phyloP scores from a whole-genome alignment of 92 coral and sea anemone genomes.

The Muricea muricata region DNA sequence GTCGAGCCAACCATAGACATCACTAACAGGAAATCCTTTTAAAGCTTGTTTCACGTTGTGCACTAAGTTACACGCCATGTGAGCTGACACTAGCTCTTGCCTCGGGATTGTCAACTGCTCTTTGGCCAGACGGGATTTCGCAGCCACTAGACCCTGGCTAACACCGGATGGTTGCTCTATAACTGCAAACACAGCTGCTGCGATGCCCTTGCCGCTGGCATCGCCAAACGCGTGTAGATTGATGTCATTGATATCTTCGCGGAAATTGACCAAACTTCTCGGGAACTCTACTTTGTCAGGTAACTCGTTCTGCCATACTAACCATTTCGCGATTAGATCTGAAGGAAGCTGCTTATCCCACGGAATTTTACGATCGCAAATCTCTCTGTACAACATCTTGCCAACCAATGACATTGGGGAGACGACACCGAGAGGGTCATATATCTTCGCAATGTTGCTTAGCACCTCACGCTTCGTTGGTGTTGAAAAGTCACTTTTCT shows the following conservation, averaged over 20 bases:
- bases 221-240: background rate
- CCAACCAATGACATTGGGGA: background rate
- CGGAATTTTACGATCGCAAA: background rate
- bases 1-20: slow-evolving; percentile 3
- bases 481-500: background rate
- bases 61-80: background rate
- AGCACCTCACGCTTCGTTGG: background rate
- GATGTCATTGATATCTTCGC: background rate
- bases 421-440: background rate
- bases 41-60: background rate
- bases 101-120: background rate
- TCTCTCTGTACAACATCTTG: background rate
- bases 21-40: background rate
- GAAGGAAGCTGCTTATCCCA: background rate
- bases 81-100: slow-evolving; percentile 1
- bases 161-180: background rate
- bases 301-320: background rate
- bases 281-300: background rate
- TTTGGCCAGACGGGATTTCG: background rate
- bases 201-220: slow-evolving; percentile 6
- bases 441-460: background rate
- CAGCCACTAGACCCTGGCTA: background rate
- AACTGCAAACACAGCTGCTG: background rate
- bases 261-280: background rate
- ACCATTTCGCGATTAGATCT: background rate